Conservation (phyloP, 2,113 vertebrate genomes). For the Cinclus cinclus region DNA sequence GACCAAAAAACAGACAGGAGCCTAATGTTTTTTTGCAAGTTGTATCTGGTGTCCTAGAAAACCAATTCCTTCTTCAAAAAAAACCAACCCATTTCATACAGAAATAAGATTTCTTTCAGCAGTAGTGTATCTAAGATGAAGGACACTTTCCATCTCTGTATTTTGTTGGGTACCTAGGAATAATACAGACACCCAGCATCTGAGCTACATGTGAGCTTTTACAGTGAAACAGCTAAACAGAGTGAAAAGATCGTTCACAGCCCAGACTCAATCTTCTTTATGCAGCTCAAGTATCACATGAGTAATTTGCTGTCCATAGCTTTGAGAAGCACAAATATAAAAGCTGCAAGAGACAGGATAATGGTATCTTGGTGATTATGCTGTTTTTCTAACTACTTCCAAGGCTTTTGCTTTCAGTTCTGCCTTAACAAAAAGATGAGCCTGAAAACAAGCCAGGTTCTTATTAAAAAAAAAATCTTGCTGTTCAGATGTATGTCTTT, state of each 20-base stretch:
- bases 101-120: conserved; percentile 45
- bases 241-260: conserved; percentile 75
- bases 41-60: conserved; percentile 8
- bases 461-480: conserved; percentile 70
- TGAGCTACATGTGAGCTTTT: conserved; percentile 50
- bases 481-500: conserved; percentile 59
- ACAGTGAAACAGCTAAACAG: conserved; percentile 63
- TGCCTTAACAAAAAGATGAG: conserved; percentile 74
- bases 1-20: not conserved
- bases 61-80: not conserved
- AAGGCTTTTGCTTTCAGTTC: conserved; percentile 76
- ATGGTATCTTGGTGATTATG: conserved; percentile 75
- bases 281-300: conserved; percentile 76
- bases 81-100: not conserved
- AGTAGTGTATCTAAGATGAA: conserved; percentile 17
- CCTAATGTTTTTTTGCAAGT: conserved; percentile 4
- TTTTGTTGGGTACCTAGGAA: conserved; percentile 63
- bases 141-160: conserved; percentile 44
- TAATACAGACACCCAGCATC: conserved; percentile 50
- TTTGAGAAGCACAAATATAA: conserved; percentile 73
- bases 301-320: conserved; percentile 73
- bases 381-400: conserved; percentile 76
- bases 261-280: conserved; percentile 73
- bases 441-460: conserved; percentile 69
- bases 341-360: conserved; percentile 75